Evolutionary conservation across 2,888 invertebrate species (phyloP), one percentile per base, ranked within the genome.

Genomic region (Eristalinus sepulchralis): DNA sequence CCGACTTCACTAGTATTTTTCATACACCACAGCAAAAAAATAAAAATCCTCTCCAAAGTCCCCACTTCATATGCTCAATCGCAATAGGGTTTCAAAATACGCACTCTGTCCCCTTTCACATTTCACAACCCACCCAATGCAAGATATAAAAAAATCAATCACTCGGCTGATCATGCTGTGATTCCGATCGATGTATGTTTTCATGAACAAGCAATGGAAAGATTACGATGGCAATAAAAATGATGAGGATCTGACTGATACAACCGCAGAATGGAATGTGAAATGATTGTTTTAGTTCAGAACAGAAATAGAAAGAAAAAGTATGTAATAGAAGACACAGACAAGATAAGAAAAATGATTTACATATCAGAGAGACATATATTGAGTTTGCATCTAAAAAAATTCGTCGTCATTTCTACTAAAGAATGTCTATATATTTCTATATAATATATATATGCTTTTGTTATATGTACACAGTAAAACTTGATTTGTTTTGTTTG

Each of bases 391-490:
- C 70, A 70, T 83, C 59, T 79, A 62, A 73, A 81, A 85, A 85
- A 85, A 85, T 81, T 85, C 81, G 72, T 85, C 81, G 81, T 85
- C 77, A 77, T 77, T 84, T 76, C 76, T 72, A 79, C 73, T 68
- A 77, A 77, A 72, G 84, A 85, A 85, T 81, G 24, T 57, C 22
- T 47, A 47, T 47, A 80, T 72, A 76, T 68, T 66, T 81, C 59
- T 63, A 55, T 75, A 72, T 24, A 67, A 63, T 64, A 72, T 75
- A 62, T 60, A 1, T 39, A n/a, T 53, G 10, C 24, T 47, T 72
- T 64, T 64, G 47, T 76, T 75, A 82, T 86, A 86, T 86, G 70
- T 86, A 86, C 86, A 86, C 78, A 71, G 66, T 85, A 70, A 82
- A 63, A 64, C 53, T 76, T 80, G 27, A 27, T 27, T 27, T 27